A percentile compares a stretch with the other conserved stretches of the same genome.
Conservation (phyloP, 2,113 vertebrate species). For the Microcebus tavaratra region DNA sequence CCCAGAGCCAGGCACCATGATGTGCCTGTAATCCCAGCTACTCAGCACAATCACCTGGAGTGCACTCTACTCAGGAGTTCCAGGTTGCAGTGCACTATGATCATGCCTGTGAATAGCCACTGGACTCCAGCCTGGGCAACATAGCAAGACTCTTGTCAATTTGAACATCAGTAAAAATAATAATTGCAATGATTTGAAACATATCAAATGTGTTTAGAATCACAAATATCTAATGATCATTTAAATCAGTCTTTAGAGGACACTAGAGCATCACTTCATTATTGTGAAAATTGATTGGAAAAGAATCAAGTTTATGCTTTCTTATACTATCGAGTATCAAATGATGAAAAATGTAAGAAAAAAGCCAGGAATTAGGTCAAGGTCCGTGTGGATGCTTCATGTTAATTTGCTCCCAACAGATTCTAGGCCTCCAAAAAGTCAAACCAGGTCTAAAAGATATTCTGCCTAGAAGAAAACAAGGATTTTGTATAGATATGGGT, state of each 20-base stretch:
- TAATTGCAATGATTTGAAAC: not conserved
- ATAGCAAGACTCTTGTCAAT: not conserved
- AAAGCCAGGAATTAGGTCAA: not conserved
- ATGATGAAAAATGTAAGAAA: not conserved
- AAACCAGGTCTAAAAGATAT: conserved; percentile 45
- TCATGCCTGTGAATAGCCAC: not conserved
- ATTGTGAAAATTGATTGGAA: not conserved
- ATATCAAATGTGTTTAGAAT: not conserved
- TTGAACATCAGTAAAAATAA: not conserved
- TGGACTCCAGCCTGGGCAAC: not conserved
- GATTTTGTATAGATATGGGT: not conserved
- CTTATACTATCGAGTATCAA: not conserved
- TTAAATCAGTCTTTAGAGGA: not conserved
- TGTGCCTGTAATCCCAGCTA: not conserved
- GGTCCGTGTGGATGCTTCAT: not conserved
- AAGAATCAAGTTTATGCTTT: conserved; percentile 26
- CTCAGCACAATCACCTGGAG: not conserved
- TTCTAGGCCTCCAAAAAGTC: conserved; percentile 4
- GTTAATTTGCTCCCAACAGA: conserved; percentile 3
- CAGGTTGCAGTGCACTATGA: not conserved
- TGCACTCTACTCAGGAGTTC: not conserved
- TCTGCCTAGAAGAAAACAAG: conserved; percentile 17
- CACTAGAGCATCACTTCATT: not conserved
- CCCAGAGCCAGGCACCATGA: not conserved
- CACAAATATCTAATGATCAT: not conserved